Percentiles rank a stretch among this genome's conserved stretches.
phyloP scores from a whole-genome alignment of 2,888 invertebrate genomes.

The Ormyrus labotus region DNA sequence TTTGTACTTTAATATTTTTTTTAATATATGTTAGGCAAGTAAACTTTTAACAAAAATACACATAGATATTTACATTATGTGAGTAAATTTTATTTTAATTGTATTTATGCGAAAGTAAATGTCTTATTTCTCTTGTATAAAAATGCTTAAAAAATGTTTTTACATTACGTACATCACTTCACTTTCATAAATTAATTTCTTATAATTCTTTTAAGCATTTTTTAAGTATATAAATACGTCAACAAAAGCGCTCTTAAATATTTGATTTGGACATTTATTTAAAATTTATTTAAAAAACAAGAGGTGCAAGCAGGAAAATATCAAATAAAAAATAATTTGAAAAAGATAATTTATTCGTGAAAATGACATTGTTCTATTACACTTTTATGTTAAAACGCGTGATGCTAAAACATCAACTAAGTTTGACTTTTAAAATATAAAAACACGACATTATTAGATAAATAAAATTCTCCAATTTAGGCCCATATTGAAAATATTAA shows the following conservation, averaged over 20 bases:
- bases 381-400: constrained; percentile 37
- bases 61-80: constrained; percentile 29
- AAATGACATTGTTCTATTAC: constrained; percentile 46
- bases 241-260: neutral
- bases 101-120: constrained; percentile 15
- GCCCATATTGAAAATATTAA: no score
- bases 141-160: constrained; percentile 39
- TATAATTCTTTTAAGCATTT: constrained; percentile 21
- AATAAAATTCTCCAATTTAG: neutral
- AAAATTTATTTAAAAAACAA: neutral
- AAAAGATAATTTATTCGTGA: constrained; percentile 53
- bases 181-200: neutral
- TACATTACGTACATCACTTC: constrained; percentile 7
- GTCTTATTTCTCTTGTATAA: constrained; percentile 21
- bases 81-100: constrained; percentile 21
- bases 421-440: constrained; percentile 28
- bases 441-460: neutral
- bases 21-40: constrained; percentile 24
- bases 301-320: constrained; percentile 26
- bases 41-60: constrained; percentile 27
- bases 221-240: neutral
- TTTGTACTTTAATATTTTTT: constrained; percentile 39
- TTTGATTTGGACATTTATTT: neutral
- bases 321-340: constrained; percentile 35
- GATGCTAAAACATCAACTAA: constrained; percentile 27